These are phyloP conservation scores for Drosophila monieri DNA, from an alignment of 2,888 invertebrate species.

Conservation along the genomic window DNA sequence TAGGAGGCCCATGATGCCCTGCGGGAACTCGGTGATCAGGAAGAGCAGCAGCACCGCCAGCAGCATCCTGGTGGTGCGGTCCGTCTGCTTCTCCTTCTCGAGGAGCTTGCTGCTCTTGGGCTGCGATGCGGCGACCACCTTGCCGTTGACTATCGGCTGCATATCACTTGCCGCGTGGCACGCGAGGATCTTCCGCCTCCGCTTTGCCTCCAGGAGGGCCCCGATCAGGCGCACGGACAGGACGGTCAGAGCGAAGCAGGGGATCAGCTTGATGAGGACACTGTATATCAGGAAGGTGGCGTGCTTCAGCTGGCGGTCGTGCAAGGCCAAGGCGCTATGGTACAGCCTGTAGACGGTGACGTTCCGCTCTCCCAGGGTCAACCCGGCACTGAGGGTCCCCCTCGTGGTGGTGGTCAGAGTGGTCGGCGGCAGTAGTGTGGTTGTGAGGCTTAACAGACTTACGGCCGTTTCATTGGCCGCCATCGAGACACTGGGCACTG, in stretches of 20 bases:
- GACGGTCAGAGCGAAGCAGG: slow-evolving; percentile 93
- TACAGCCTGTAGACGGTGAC: slow-evolving; percentile 89
- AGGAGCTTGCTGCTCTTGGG: slow-evolving; percentile 82
- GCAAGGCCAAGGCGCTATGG: slow-evolving; percentile 86
- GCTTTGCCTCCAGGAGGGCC: slow-evolving; percentile 91
- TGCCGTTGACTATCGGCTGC: slow-evolving; percentile 83
- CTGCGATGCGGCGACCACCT: slow-evolving; percentile 66
- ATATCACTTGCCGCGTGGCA: slow-evolving; percentile 84
- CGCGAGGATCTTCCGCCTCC: slow-evolving; percentile 88
- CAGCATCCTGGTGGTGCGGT: slow-evolving; percentile 95
- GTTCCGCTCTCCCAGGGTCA: slow-evolving; percentile 84
- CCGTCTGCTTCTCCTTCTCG: slow-evolving; percentile 87
- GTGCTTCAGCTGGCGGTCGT: slow-evolving; percentile 87
- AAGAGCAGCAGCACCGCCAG: slow-evolving; percentile 93
- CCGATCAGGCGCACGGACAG: slow-evolving; percentile 91
- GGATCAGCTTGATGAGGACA: slow-evolving; percentile 95
- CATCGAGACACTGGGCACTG: slow-evolving; percentile 17
- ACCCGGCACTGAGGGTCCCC: not conserved
- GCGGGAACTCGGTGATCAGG: slow-evolving; percentile 95
- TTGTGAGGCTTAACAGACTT: slow-evolving; percentile 38
- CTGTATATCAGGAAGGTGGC: slow-evolving; percentile 96
- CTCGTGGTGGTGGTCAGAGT: slow-evolving; percentile 26
- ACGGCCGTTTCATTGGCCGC: slow-evolving; percentile 37
- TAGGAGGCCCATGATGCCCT: slow-evolving; percentile 91
- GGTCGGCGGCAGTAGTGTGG: slow-evolving; percentile 38